These are phyloP conservation scores for Cephus runcator DNA, from an alignment of 2,888 invertebrate species.

Conservation along the genomic window DNA sequence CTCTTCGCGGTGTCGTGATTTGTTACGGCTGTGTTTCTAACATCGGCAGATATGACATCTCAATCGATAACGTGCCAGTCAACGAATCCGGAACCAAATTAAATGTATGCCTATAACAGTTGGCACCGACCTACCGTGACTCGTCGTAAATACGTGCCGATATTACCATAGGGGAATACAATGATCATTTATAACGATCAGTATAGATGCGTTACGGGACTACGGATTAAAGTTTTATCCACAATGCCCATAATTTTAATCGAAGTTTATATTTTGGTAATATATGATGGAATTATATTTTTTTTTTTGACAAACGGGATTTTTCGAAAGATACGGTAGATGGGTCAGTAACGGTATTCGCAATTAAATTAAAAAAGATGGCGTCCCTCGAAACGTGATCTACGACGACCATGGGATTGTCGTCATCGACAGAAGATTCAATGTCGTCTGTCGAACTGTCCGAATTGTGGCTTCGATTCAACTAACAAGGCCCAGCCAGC, in stretches of 20 bases:
- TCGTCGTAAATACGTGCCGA: neutral
- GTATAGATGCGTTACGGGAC: neutral
- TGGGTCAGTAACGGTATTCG: neutral
- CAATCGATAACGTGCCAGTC: slow-evolving; percentile 25
- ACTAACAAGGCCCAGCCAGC: slow-evolving; percentile 14
- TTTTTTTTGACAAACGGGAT: neutral
- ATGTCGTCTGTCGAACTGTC: neutral
- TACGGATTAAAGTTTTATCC: neutral
- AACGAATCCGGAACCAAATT: slow-evolving; percentile 24
- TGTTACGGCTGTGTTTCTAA: slow-evolving; percentile 24
- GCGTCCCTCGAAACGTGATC: neutral
- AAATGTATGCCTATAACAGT: slow-evolving; percentile 5
- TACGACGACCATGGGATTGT: neutral
- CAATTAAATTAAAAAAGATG: neutral
- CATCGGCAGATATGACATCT: slow-evolving; percentile 18
- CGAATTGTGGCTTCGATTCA: neutral
- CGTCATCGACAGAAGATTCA: neutral
- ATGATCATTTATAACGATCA: neutral
- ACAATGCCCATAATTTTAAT: neutral
- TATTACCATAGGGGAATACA: neutral
- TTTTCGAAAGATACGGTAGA: neutral
- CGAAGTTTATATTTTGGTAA: neutral
- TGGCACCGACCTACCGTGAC: neutral
- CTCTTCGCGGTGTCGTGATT: slow-evolving; percentile 19
- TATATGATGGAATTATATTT: neutral